Evolutionary conservation across 2,888 invertebrate genomes (phyloP), one percentile per base, ranked within the genome.

Genomic region (Cryptus armator): DNA sequence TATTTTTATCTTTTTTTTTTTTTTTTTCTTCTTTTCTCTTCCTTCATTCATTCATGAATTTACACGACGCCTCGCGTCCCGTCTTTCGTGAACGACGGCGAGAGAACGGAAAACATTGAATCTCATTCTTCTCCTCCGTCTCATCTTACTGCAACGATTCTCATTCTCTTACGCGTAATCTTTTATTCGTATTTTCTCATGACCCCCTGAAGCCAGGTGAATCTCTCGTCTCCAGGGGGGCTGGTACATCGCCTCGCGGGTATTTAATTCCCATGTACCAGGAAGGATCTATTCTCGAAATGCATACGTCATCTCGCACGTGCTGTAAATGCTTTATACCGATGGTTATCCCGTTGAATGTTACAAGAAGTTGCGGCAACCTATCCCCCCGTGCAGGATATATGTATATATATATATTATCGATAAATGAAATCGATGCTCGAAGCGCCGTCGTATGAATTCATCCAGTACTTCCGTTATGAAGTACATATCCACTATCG

Each of bases 41-140:
- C 90, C 87, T 89, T 90, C 89, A 88, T 90, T 89, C 89, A 86
- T 91, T 90, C 91, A 91, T 92, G 92, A 91, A 90, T 91, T 90
- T 88, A 90, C 90, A 87, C 88, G 81, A 70, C 70, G 70, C 68
- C 59, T 56, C n/a, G 62, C 44, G 29, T 62, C 16, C 32, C 62
- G 32, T 67, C 70, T 71, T 67, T 29, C 70, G 53, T 70, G 46
- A 59, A 74, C 77, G 67, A 83, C 53, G 70, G 2, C 64, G 66
- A 7, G 12, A 14, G 51, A 74, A 79, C 59, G 59, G 59, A 72
- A 80, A 67, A 82, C 71, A 70, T 59, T 72, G 62, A 80, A 79
- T 76, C 79, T 67, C 79, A 72, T 76, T 82, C 85, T 82, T 66
- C 70, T 37, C n/a, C 37, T 16, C 14, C 71, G 10, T 62, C 76